Evolutionary conservation across 37 sponge, comb jelly and placozoan species (phyloP).

Genomic region (Halisarca cf. caerulea): DNA sequence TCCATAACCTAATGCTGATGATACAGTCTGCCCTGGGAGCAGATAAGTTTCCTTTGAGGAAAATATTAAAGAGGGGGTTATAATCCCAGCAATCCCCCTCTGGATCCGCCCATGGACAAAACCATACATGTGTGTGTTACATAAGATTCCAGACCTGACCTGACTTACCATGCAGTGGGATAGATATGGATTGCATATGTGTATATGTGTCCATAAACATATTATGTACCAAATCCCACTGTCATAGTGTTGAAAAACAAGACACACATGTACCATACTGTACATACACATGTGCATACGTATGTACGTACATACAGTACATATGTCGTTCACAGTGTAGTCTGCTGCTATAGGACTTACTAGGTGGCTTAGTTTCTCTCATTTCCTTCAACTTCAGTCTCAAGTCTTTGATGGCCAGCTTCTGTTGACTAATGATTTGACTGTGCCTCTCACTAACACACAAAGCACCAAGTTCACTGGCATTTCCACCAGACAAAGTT

Average conservation of each 20-base stretch:
- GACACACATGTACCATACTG: neutral
- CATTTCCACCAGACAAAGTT: neutral
- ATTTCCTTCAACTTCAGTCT: constrained; percentile 1
- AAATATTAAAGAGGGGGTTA: too few species aligned
- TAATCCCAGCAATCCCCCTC: too few species aligned
- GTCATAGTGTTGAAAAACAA: neutral
- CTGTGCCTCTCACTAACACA: constrained; percentile 24
- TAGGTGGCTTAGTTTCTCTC: constrained; percentile 13
- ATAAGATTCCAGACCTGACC: too few species aligned
- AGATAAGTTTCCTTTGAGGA: too few species aligned
- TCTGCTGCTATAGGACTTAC: neutral
- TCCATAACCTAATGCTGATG: too few species aligned
- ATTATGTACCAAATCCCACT: too few species aligned
- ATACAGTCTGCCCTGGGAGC: too few species aligned
- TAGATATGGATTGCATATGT: too few species aligned
- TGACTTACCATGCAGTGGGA: too few species aligned
- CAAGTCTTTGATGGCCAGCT: constrained; percentile 12
- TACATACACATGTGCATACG: neutral
- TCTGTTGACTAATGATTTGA: constrained; percentile 17
- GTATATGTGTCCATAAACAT: too few species aligned
- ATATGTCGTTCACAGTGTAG: neutral
- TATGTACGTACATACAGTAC: neutral
- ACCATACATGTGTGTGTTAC: too few species aligned
- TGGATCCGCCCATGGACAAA: too few species aligned
- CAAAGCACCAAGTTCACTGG: constrained; percentile 1